A percentile compares a stretch with the other conserved stretches of the same genome.
These are phyloP conservation scores for Danio albolineatus DNA, from an alignment of 2,797 vertebrate genomes.

Conservation along the genomic window DNA sequence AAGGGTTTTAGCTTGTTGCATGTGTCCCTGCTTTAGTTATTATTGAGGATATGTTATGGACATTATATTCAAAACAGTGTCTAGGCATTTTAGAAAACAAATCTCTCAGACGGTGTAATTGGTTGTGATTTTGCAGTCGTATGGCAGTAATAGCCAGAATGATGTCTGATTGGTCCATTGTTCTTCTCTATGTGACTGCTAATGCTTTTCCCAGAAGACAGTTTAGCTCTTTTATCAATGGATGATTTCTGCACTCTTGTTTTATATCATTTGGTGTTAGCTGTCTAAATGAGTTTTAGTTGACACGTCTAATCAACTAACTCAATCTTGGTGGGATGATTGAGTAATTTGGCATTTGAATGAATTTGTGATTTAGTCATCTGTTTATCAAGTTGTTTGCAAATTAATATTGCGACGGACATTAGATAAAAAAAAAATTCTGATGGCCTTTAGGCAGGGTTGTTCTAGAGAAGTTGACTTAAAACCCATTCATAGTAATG, in stretches of 20 bases:
- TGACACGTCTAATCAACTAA: not conserved
- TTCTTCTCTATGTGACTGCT: not conserved
- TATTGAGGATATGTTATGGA: not conserved
- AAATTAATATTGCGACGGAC: no score
- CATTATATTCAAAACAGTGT: not conserved
- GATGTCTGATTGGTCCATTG: conserved; percentile 31
- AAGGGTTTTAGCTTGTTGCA: not conserved
- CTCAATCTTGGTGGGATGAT: not conserved
- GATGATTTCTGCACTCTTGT: not conserved
- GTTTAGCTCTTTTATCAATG: conserved; percentile 11
- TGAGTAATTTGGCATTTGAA: not conserved
- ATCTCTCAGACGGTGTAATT: not conserved
- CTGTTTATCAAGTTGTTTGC: no score
- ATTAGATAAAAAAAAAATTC: no score
- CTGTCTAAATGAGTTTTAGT: not conserved
- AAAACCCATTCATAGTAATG: no score
- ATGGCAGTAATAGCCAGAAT: not conserved
- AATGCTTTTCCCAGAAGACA: conserved; percentile 33
- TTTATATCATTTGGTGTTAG: not conserved
- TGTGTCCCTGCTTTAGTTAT: not conserved
- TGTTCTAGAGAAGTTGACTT: no score
- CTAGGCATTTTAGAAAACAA: not conserved
- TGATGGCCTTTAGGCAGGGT: no score
- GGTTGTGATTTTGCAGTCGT: conserved; percentile 21
- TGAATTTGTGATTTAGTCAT: no score